Percentiles rank a stretch among this genome's conserved stretches.
phyloP scores from a whole-genome alignment of 1,140 invertebrate species.

The Solenopsis fugax region DNA sequence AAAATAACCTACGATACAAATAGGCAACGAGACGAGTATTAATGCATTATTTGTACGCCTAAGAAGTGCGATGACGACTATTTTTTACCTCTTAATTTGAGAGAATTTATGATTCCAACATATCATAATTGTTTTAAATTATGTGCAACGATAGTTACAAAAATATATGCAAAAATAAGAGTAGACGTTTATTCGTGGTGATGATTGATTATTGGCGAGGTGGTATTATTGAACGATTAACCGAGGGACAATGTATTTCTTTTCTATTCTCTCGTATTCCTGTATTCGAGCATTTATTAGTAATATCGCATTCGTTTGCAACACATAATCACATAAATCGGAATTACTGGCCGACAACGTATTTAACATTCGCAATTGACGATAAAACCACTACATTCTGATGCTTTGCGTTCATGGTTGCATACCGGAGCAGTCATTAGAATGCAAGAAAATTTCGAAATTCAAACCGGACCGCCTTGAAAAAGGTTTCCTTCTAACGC shows the following conservation, averaged over 20 bases:
- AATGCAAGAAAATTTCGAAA: conserved; percentile 44
- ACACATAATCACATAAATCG: not conserved
- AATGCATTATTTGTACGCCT: not conserved
- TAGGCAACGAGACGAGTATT: not conserved
- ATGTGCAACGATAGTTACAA: not conserved
- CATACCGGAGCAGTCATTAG: conserved; percentile 27
- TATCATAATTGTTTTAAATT: not conserved
- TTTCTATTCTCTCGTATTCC: not conserved
- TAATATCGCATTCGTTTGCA: not conserved
- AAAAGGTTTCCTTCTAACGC: conserved; percentile 33
- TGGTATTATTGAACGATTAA: not conserved
- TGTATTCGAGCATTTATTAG: not conserved
- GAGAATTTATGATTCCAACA: not conserved
- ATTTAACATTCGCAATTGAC: not conserved
- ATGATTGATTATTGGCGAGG: not conserved
- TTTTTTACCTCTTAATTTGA: conserved; percentile 13
- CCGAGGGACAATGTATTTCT: not conserved
- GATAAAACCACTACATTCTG: conserved; percentile 19
- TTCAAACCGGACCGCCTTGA: conserved; percentile 30
- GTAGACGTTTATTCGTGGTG: not conserved
- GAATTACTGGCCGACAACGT: not conserved
- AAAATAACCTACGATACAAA: not conserved
- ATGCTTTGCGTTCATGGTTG: conserved; percentile 29
- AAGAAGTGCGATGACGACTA: not conserved
- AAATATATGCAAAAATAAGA: not conserved